Base-by-base conservation (phyloP, 2,113 vertebrate genomes). In the Halcyon senegalensis region DNA sequence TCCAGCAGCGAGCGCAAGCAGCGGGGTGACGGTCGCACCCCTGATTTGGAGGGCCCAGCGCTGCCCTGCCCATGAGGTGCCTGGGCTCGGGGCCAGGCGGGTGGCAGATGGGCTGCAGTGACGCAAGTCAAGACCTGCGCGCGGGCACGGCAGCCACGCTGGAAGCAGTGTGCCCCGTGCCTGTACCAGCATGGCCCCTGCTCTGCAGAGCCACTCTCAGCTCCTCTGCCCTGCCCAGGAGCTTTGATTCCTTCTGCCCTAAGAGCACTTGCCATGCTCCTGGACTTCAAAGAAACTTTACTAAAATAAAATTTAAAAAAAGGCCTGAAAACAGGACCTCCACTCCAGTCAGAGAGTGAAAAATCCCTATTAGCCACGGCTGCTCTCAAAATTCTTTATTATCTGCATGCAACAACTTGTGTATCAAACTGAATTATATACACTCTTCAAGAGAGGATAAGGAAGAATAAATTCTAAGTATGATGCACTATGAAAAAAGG, bases 131-230 rank as follows among this genome's bases (percentile, higher is more conserved):
- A 60, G 59, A 9, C 30, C 13, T 1, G 18, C 2, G 3, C 27
- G 2, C 6, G 4, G 25, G 33, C 10, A n/a, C 0, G 20, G 41
- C 51, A 9, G 31, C 20, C 39, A 31, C 1, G 0, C 33, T 1
- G 12, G 6, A 9, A 70, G 53, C 10, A 0, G 1, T 1, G 2
- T 46, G 43, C 43, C 18, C 13, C 3, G 25, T 5, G 35, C n/a
- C 76, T 16, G 24, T 8, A 8, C 24, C 24, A 16, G 55, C 10
- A 31, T 56, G 28, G 75, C 19, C 64, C 48, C 25, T 5, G 4
- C 43, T 11, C 24, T 20, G 31, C 46, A 66, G 19, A 69, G 81
- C 44, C 56, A n/a, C 8, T n/a, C 64, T 12, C 30, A 9, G 69
- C 41, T 20, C 35, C 33, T 48, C 51, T 20, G 19, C 21, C 51